phyloP scores from a whole-genome alignment of 2,888 invertebrate genomes.

The Lithosia quadra region DNA sequence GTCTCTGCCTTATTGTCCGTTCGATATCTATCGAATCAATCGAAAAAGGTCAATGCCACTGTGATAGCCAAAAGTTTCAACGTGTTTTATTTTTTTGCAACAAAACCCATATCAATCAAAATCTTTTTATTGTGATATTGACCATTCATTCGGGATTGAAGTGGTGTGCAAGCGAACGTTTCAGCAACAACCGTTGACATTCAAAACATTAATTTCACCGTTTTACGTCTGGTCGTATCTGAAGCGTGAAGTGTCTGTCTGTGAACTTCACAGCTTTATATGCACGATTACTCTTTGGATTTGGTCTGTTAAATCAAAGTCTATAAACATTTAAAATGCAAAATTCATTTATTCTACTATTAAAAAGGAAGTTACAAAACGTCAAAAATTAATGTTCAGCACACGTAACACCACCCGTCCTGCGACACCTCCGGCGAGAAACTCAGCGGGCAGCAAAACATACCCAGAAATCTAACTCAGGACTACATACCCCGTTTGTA shows the following conservation, averaged over 20 bases:
- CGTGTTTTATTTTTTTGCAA: slow-evolving; percentile 53
- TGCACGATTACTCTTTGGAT: slow-evolving; percentile 18
- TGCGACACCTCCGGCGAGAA: too few species aligned
- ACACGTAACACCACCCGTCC: too few species aligned
- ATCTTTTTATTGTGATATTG: slow-evolving; percentile 41
- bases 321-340: too few species aligned
- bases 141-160: slow-evolving; percentile 22
- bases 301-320: slow-evolving; percentile 11
- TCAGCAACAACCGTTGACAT: slow-evolving; percentile 35
- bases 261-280: slow-evolving; percentile 12
- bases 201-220: slow-evolving; percentile 23
- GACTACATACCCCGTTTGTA: background rate
- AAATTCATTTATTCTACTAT: too few species aligned
- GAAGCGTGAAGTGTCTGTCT: slow-evolving; percentile 1
- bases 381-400: too few species aligned
- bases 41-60: slow-evolving; percentile 57
- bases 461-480: background rate
- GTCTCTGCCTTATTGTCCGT: slow-evolving; percentile 50
- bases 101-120: slow-evolving; percentile 48
- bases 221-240: slow-evolving; percentile 24
- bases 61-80: slow-evolving; percentile 58
- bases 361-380: too few species aligned
- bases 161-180: slow-evolving; percentile 17
- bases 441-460: too few species aligned
- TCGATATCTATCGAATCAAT: slow-evolving; percentile 61